Percentiles rank a stretch among this genome's conserved stretches.
Conservation (phyloP, 2,113 vertebrate genomes). For the Corythornis cristatus region DNA sequence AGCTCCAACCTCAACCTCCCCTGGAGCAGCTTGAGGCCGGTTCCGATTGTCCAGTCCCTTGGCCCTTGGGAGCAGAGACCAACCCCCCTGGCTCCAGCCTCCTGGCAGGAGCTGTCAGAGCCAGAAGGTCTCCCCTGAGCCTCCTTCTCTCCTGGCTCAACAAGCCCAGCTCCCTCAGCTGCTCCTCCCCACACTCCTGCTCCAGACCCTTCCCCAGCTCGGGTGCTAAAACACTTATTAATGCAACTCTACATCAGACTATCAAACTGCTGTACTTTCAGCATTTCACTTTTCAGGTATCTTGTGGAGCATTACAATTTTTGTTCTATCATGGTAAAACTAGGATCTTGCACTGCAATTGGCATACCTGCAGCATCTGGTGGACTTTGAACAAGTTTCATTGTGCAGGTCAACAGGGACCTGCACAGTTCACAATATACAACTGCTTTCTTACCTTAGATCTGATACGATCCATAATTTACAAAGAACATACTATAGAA, state of each 20-base stretch:
- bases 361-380: not conserved
- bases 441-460: not conserved
- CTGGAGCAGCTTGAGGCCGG: too few relatives aligned
- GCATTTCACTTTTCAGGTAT: not conserved
- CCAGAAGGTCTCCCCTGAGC: too few relatives aligned
- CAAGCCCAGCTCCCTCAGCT: too few relatives aligned
- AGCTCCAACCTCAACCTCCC: too few relatives aligned
- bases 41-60: too few relatives aligned
- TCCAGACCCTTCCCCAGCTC: not conserved
- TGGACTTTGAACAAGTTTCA: rapidly evolving
- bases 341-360: not conserved
- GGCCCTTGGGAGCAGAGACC: too few relatives aligned
- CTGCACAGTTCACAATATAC: not conserved
- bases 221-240: not conserved
- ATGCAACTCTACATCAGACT: not conserved
- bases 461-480: not conserved
- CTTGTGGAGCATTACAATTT: not conserved
- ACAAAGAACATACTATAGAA: not conserved
- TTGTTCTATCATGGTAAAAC: not conserved
- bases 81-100: too few relatives aligned
- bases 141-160: too few relatives aligned
- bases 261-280: not conserved
- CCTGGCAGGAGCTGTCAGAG: too few relatives aligned
- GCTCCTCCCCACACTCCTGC: too few relatives aligned
- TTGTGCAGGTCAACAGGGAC: not conserved